Percentiles rank a stretch among this genome's conserved stretches.
These are phyloP conservation scores for Nephila pilipes DNA, from an alignment of 1,140 invertebrate genomes.

Conservation along the genomic window DNA sequence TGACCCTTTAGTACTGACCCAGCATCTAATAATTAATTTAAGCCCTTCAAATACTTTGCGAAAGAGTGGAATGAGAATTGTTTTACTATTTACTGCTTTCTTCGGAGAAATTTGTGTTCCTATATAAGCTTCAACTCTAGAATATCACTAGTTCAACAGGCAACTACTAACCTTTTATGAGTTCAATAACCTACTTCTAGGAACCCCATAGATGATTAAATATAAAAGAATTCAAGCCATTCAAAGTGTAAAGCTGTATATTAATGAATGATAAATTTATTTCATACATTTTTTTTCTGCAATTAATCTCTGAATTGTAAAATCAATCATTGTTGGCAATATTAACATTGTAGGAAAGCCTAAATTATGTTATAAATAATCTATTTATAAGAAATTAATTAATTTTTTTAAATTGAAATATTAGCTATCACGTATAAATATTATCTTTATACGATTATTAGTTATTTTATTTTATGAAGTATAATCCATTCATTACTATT, in stretches of 20 bases:
- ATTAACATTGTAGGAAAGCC: too few species aligned
- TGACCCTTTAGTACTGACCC: background rate
- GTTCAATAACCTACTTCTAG: background rate
- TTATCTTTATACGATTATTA: too few species aligned
- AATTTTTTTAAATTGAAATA: too few species aligned
- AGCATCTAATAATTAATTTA: slow-evolving; percentile 13
- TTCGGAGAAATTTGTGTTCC: background rate
- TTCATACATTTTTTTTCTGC: background rate
- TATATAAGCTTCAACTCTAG: background rate
- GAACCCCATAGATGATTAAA: background rate
- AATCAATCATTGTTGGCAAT: too few species aligned
- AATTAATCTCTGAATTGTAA: too few species aligned
- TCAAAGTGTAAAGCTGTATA: background rate
- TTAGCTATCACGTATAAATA: too few species aligned
- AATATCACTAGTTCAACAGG: background rate
- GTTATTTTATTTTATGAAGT: too few species aligned
- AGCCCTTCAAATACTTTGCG: background rate
- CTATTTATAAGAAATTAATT: too few species aligned
- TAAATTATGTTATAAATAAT: too few species aligned
- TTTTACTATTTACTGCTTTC: background rate
- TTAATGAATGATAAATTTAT: background rate
- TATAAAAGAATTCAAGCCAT: background rate
- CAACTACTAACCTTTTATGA: background rate
- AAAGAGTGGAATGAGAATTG: background rate
- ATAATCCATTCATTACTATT: too few species aligned